Evolutionary conservation across 2,888 invertebrate species (phyloP).

Genomic region (Alloplasta piceator): DNA sequence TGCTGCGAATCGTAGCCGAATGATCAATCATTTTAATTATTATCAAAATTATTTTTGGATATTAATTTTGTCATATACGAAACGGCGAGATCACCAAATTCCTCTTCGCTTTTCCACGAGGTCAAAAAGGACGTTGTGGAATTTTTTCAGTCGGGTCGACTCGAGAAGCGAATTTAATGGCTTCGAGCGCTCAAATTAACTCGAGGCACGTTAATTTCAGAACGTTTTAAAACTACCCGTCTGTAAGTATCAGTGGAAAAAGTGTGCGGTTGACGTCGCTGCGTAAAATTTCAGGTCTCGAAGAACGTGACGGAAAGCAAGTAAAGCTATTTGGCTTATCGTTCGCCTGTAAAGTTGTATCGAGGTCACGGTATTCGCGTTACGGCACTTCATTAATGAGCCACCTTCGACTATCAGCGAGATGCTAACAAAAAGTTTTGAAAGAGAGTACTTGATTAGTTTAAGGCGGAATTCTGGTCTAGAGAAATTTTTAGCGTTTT

Average conservation of each 20-base stretch:
- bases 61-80: too few relatives aligned
- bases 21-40: too few relatives aligned
- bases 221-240: slow-evolving; percentile 32
- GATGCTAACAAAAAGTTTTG: slow-evolving; percentile 12
- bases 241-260: neutral
- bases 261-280: neutral
- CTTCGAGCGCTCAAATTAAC: slow-evolving; percentile 57
- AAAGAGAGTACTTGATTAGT: neutral
- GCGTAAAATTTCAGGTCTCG: slow-evolving; percentile 2
- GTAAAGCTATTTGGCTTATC: slow-evolving; percentile 63
- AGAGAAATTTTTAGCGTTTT: too few relatives aligned
- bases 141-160: neutral
- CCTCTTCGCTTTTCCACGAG: neutral
- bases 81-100: too few relatives aligned
- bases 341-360: slow-evolving; percentile 42
- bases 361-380: slow-evolving; percentile 57
- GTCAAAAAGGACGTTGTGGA: neutral
- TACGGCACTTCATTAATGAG: slow-evolving; percentile 67
- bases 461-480: too few relatives aligned
- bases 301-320: slow-evolving; percentile 47
- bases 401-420: slow-evolving; percentile 46
- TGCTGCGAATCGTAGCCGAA: too few relatives aligned
- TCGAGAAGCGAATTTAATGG: slow-evolving; percentile 13
- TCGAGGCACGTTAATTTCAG: slow-evolving; percentile 59
- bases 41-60: too few relatives aligned